Base-by-base conservation (phyloP, 2,113 vertebrate genomes). In the Casuarius casuarius region DNA sequence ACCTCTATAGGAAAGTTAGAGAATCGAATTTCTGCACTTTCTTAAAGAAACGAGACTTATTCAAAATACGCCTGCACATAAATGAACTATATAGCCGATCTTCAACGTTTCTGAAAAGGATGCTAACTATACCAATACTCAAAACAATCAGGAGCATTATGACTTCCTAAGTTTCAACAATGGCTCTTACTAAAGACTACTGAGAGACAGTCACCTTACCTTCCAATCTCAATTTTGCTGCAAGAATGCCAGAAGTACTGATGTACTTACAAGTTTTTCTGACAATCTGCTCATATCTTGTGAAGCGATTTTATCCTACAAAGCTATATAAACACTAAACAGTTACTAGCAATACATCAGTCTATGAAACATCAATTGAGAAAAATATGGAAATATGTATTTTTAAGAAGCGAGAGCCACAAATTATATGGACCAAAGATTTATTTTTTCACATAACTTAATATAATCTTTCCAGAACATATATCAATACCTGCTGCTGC, bases 401-500 rank as follows among this genome's bases (percentile, higher is more conserved):
- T 82, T 80, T 65, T 46, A 59, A 73, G 76, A 85, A 93, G 75
- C 4, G 26, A 28, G 35, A 84, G 61, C 8, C 35, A n/a, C 19
- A 48, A 28, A 83, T 62, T 49, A 44, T 3, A 38, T 0, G 2
- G 79, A 63, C 16, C 13, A 35, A 74, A 68, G 42, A 13, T 5
- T 0, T 5, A 0, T 26, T 70, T 80, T 89, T 54, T 49, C 21
- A 19, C 21, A 5, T 38, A 76, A 66, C 4, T 91, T 54, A 82
- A 76, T 10, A 16, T 11, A 92, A 38, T 11, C 56, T 52, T 86
- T 84, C 48, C 4, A 70, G 65, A 92, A 51, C 0, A 2, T 20
- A 7, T 63, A 70, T 48, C 54, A 61, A 44, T 97, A 98, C 98
- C 98, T 99, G 99, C 20, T 96, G 98, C 87, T 98, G 98, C 61